These are phyloP conservation scores for Alosa sapidissima DNA, from an alignment of 2,797 vertebrate species.

Conservation along the genomic window DNA sequence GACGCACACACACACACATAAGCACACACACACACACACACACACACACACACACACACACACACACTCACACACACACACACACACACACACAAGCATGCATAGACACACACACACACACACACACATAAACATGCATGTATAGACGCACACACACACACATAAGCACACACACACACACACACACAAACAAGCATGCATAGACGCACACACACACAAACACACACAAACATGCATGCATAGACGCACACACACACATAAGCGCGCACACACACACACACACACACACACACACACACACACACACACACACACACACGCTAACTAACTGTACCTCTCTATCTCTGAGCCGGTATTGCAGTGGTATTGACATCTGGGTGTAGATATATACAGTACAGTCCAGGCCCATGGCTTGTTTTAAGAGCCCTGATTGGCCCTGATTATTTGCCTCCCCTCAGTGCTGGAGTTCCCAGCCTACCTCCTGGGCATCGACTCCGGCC, in stretches of 20 bases:
- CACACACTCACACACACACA: neutral
- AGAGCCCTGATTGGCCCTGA: no score
- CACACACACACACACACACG: neutral
- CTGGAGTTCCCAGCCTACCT: conserved; percentile 95
- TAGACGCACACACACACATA: neutral
- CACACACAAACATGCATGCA: neutral
- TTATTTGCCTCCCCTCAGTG: conserved; percentile 66
- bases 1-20: neutral
- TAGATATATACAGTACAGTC: no score
- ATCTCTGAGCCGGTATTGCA: no score
- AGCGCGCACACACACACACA: no score
- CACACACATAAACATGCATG: no score
- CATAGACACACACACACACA: neutral
- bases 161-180: neutral
- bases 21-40: neutral
- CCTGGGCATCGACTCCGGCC: conserved; percentile 84
- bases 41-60: neutral
- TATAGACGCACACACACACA: neutral
- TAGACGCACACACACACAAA: neutral
- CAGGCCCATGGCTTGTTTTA: no score
- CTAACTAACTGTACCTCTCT: neutral
- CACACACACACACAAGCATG: neutral
- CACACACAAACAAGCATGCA: neutral
- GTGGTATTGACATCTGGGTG: no score
- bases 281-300: no score